Evolutionary conservation across 2,888 invertebrate genomes (phyloP), one percentile per base, ranked within the genome.

Genomic region (Synanthedon vespiformis): DNA sequence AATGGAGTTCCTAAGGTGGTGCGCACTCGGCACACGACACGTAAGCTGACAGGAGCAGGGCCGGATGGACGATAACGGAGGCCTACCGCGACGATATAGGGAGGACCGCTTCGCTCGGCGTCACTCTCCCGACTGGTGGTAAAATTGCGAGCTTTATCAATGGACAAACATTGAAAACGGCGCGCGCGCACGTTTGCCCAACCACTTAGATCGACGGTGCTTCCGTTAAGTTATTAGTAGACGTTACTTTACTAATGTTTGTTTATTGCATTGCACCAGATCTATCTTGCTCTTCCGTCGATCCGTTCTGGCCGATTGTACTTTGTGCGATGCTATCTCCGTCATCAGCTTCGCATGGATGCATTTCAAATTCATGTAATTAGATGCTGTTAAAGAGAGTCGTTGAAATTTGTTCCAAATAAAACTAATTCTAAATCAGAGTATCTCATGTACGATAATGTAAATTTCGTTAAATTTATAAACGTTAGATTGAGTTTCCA

Each of bases 131-230:
- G 68, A 85, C 85, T 84, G 77, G 65, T 74, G 65, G 58, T 64
- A 67, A 77, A 80, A 77, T 79, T 69, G 77, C 80, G 81, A 83
- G 82, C 81, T 81, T 82, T 82, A 82, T 81, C 81, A 77, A 54
- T 54, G 52, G 52, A 54, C 64, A 61, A 62, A 66, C 65, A 67
- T 60, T 62, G 58, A 59, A 59, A 61, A 54, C 63, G 58, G 72
- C 76, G 77, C 79, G 68, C 74, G 77, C 80, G 77, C 76, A 73
- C 71, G 70, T 70, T 70, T 70, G 64, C 73, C 61, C 70, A 64
- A 65, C 77, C 77, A 80, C 80, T 80, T 80, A 78, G 76, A 80
- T 77, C 74, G 70, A 64, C 70, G 67, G 67, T 73, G 77, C 82
- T 82, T 82, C 82, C 83, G 84, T 76, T 81, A 75, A 77, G 68